A percentile compares a stretch with the other conserved stretches of the same genome.
phyloP scores from a whole-genome alignment of 2,888 invertebrate species.

The Aethes cnicana region DNA sequence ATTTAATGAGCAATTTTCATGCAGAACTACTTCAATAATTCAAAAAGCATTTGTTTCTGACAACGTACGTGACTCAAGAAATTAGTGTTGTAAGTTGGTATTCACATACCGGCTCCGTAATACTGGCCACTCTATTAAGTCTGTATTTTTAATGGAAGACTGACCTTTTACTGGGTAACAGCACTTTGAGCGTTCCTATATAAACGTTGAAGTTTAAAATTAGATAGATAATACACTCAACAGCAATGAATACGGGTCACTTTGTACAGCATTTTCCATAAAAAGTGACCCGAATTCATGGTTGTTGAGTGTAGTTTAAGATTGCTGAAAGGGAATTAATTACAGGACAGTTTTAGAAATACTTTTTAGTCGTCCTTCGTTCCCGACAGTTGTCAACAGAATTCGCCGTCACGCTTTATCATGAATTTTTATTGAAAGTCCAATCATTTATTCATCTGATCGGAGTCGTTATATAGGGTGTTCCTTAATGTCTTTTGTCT shows the following conservation, averaged over 20 bases:
- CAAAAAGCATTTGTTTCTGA: slow-evolving; percentile 67
- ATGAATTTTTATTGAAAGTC: slow-evolving; percentile 79
- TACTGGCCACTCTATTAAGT: slow-evolving; percentile 27
- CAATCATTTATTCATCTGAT: slow-evolving; percentile 79
- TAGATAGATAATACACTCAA: too few relatives aligned
- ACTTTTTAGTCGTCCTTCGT: slow-evolving; percentile 48
- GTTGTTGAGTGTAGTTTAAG: slow-evolving; percentile 20
- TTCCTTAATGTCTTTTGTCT: slow-evolving; percentile 66
- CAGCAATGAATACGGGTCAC: too few relatives aligned
- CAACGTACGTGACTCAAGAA: slow-evolving; percentile 61
- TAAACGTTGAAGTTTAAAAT: too few relatives aligned
- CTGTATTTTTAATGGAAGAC: slow-evolving; percentile 26
- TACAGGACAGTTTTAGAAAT: slow-evolving; percentile 37
- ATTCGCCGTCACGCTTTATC: slow-evolving; percentile 54
- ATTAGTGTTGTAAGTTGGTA: slow-evolving; percentile 40
- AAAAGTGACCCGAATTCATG: too few relatives aligned
- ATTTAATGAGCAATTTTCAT: slow-evolving; percentile 52
- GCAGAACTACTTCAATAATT: slow-evolving; percentile 60
- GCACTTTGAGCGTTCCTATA: too few relatives aligned
- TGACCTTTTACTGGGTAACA: slow-evolving; percentile 21
- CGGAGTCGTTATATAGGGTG: slow-evolving; percentile 70
- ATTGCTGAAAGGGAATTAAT: slow-evolving; percentile 22
- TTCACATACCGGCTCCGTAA: slow-evolving; percentile 26
- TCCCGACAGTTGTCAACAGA: slow-evolving; percentile 66
- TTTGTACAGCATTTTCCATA: too few relatives aligned